Evolutionary conservation across 2,797 vertebrate genomes (phyloP).

Genomic region (Rousettus madagascariensis): DNA sequence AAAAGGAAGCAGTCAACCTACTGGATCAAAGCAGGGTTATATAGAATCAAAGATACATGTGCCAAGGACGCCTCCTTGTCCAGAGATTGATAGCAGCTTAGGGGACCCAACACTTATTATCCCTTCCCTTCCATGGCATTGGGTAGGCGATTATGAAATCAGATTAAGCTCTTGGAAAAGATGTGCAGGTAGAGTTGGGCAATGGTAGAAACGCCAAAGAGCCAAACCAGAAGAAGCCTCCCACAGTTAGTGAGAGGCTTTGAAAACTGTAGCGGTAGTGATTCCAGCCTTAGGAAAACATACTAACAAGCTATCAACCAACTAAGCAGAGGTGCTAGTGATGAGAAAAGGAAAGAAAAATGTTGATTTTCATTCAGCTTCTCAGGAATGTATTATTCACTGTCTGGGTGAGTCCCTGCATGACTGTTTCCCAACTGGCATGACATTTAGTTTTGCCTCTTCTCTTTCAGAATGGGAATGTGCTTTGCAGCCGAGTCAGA

Average conservation of each 20-base stretch:
- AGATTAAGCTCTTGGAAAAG: conserved; percentile 24
- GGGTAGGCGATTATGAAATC: conserved; percentile 54
- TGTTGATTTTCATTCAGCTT: conserved; percentile 52
- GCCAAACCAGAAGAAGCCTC: neutral
- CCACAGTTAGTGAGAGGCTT: neutral
- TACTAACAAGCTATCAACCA: conserved; percentile 32
- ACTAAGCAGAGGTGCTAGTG: conserved; percentile 24
- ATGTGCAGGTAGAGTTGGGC: neutral
- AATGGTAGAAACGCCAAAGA: conserved; percentile 38
- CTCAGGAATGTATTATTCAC: conserved; percentile 51
- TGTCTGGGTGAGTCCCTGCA: conserved; percentile 52
- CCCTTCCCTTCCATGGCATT: conserved; percentile 30
- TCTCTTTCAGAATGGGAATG: conserved; percentile 86
- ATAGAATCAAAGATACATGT: neutral
- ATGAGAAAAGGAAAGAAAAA: conserved; percentile 51
- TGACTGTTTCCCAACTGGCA: conserved; percentile 46
- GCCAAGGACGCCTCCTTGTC: neutral
- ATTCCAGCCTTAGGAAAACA: conserved; percentile 33
- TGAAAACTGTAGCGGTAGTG: conserved; percentile 33
- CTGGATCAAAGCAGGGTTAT: neutral
- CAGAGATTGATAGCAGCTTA: neutral
- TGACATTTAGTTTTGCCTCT: neutral
- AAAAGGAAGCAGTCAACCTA: neutral
- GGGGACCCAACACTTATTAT: neutral
- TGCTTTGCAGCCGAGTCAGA: conserved; percentile 88